Percentiles rank a stretch among this genome's conserved stretches.
These are phyloP conservation scores for Triplophysa dalaica DNA, from an alignment of 2,113 vertebrate genomes.

Conservation along the genomic window DNA sequence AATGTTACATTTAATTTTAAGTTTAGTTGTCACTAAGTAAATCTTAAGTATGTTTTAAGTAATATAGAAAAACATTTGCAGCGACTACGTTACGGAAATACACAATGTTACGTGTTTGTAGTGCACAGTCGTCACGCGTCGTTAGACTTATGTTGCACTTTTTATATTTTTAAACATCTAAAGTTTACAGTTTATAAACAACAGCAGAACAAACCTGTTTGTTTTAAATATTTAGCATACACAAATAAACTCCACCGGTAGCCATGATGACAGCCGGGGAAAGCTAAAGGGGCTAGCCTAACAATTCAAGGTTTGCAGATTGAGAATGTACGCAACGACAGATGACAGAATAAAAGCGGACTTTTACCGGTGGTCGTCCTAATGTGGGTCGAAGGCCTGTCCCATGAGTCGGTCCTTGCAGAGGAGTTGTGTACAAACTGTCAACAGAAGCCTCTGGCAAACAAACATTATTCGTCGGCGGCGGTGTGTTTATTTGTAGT, in stretches of 20 bases:
- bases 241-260: neutral
- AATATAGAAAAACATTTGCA: neutral
- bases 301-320: neutral
- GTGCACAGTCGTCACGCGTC: constrained; percentile 3
- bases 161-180: neutral
- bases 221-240: neutral
- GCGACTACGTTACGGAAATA: neutral
- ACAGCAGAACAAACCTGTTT: neutral
- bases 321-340: neutral
- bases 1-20: too few relatives aligned
- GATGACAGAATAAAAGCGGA: neutral
- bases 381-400: constrained; percentile 54
- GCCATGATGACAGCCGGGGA: constrained; percentile 37
- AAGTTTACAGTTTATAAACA: neutral
- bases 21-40: too few relatives aligned
- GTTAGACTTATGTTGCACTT: too few relatives aligned
- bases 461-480: constrained; percentile 52
- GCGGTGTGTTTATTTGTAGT: constrained; percentile 56
- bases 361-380: constrained; percentile 64
- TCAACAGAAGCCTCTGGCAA: constrained; percentile 50
- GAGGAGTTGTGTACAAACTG: constrained; percentile 60
- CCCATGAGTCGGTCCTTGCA: constrained; percentile 54
- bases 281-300: constrained; percentile 28
- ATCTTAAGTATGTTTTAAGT: neutral
- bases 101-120: neutral